Evolutionary conservation across 2,113 vertebrate species (phyloP), one percentile per base, ranked within the genome.

Genomic region (Oxygymnocypris stewartii): DNA sequence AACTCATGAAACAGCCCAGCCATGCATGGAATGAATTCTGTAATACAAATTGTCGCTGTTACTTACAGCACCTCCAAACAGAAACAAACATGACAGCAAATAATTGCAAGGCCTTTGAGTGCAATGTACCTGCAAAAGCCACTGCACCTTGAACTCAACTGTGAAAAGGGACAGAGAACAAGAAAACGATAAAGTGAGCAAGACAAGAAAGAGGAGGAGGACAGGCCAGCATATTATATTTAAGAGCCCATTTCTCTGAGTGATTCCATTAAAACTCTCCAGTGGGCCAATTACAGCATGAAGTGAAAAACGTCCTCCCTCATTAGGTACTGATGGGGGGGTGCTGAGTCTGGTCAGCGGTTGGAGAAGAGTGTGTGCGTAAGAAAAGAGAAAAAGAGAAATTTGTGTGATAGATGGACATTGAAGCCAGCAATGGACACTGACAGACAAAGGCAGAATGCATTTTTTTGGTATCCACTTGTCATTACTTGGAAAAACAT

Each of bases 11-110:
- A 89, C 88, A 81, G 92, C 84, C 87, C 90, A 92, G 61, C 93
- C 93, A 93, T 91, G 93, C 92, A 91, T 94, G 93, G 92, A 90
- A 93, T 93, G 89, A 92, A 88, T 82, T 93, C 90, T 94, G 94
- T 94, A 94, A 93, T 93, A 94, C 93, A 94, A 93, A 94, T 92
- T 92, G 93, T 94, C 92, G 88, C 90, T 88, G 88, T 88, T 91
- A 90, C 92, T 94, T 92, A 92, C 74, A 35, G 85, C 89, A 78
- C 63, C 89, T 89, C 86, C 88, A 84, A 84, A 89, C 79, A 75
- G 84, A 89, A 93, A 91, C 89, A 90, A 93, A 94, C 93, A 94
- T 92, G 93, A 93, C 91, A 91, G 91, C 73, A 73, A 89, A 92
- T 94, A 93, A 94, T 93, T 92, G 92, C 86, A 16, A 4, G 12